Evolutionary conservation across 2,113 vertebrate genomes (phyloP).

Genomic region (Anseranas semipalmata): DNA sequence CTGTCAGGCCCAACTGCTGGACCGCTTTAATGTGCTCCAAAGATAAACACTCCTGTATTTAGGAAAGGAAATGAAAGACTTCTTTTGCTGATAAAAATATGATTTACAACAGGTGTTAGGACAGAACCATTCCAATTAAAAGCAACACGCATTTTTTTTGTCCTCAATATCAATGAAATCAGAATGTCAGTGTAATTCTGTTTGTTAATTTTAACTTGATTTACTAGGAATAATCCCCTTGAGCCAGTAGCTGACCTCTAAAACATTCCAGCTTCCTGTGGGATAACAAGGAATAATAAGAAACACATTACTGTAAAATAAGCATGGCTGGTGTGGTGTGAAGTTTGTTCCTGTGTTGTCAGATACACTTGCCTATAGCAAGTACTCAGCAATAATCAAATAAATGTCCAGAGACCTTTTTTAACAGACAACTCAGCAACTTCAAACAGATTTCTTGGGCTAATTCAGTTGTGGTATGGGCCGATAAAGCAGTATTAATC

Average conservation of each 20-base stretch:
- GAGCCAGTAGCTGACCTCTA: conserved; percentile 49
- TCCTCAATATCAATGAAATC: conserved; percentile 37
- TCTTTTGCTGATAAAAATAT: conserved; percentile 37
- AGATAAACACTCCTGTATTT: conserved; percentile 32
- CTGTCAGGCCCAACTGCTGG: conserved; percentile 9
- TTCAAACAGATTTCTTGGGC: conserved; percentile 71
- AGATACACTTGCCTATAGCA: conserved; percentile 41
- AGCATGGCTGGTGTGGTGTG: conserved; percentile 21
- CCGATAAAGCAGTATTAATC: conserved; percentile 74
- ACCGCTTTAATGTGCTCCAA: conserved; percentile 31
- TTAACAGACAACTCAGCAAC: conserved; percentile 72
- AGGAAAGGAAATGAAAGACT: conserved; percentile 48
- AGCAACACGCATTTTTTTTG: conserved; percentile 26
- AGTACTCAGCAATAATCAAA: conserved; percentile 70
- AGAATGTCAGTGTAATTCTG: conserved; percentile 40
- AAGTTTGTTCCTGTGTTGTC: conserved; percentile 46
- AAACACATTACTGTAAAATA: conserved; percentile 67
- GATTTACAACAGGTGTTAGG: conserved; percentile 25
- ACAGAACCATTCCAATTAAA: conserved; percentile 61
- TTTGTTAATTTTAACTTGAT: conserved; percentile 66
- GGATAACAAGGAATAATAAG: conserved; percentile 67
- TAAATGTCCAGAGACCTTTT: conserved; percentile 69
- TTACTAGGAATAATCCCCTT: conserved; percentile 56
- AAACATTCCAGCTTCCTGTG: conserved; percentile 53
- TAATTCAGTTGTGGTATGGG: conserved; percentile 61